These are phyloP conservation scores for Atherinomorus stipes DNA, from an alignment of 2,113 vertebrate genomes.

Conservation along the genomic window DNA sequence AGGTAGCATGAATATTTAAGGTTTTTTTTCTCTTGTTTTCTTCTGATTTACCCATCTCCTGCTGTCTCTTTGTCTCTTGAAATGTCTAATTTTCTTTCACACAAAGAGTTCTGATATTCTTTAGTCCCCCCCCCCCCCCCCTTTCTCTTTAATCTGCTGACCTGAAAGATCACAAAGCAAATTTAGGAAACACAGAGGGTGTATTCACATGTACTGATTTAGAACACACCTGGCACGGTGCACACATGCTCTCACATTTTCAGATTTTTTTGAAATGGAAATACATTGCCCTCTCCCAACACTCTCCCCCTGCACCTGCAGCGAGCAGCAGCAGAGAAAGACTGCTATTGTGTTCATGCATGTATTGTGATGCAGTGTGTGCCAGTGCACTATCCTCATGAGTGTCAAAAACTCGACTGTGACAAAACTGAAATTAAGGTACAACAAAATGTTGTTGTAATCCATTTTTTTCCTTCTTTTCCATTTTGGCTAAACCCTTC, in stretches of 20 bases:
- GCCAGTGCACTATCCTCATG: slow-evolving; percentile 8
- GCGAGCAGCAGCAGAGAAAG: slow-evolving; percentile 32
- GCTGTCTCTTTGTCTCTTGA: slow-evolving; percentile 17
- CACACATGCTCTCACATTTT: slow-evolving; percentile 6
- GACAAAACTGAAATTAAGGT: slow-evolving; percentile 49
- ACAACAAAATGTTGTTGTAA: slow-evolving; percentile 35
- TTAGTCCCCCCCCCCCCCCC: neutral
- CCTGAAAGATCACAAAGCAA: slow-evolving; percentile 41
- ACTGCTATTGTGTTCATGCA: slow-evolving; percentile 24
- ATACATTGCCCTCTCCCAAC: slow-evolving; percentile 38
- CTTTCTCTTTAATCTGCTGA: slow-evolving; percentile 26
- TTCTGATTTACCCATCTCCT: slow-evolving; percentile 2
- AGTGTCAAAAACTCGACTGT: slow-evolving; percentile 33
- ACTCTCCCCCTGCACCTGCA: slow-evolving; percentile 51
- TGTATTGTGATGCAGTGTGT: neutral
- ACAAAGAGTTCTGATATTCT: neutral
- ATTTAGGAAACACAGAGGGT: slow-evolving; percentile 6
- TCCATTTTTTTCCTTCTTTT: neutral
- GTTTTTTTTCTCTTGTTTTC: slow-evolving; percentile 39
- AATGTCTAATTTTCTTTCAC: neutral
- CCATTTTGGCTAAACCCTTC: too few relatives aligned
- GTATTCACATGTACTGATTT: slow-evolving; percentile 33
- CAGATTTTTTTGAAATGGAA: slow-evolving; percentile 64
- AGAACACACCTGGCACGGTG: slow-evolving; percentile 14
- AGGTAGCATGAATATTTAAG: slow-evolving; percentile 69